Conservation (phyloP, 2,888 invertebrate species). For the Cantharis rufa region DNA sequence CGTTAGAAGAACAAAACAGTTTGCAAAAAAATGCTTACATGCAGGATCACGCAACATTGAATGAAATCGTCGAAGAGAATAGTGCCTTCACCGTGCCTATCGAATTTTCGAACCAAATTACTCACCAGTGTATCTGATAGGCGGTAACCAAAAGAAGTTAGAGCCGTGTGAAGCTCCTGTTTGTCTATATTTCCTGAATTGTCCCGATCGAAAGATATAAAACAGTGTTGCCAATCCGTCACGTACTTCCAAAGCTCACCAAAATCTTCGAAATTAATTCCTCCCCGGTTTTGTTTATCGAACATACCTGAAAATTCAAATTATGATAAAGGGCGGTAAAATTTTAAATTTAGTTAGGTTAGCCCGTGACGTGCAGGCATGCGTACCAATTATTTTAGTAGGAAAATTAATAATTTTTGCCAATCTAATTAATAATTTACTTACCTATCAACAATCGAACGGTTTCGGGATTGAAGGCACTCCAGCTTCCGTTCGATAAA, state of each 20-base stretch:
- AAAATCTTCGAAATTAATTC: slow-evolving; percentile 94
- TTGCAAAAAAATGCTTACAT: slow-evolving; percentile 69
- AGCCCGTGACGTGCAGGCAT: not conserved
- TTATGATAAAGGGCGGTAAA: not conserved
- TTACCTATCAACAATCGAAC: slow-evolving; percentile 94
- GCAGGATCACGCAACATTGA: slow-evolving; percentile 90
- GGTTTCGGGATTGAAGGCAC: slow-evolving; percentile 97
- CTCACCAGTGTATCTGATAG: slow-evolving; percentile 82
- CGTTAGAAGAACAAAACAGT: not conserved
- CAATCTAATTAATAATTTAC: slow-evolving; percentile 27
- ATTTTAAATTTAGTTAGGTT: not conserved
- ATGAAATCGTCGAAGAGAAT: slow-evolving; percentile 98
- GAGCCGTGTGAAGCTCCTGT: slow-evolving; percentile 85
- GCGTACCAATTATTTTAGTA: not conserved
- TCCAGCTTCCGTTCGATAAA: slow-evolving; percentile 96
- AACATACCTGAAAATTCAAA: slow-evolving; percentile 77
- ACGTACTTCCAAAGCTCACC: slow-evolving; percentile 97
- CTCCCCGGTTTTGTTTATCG: slow-evolving; percentile 86
- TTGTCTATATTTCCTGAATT: slow-evolving; percentile 91
- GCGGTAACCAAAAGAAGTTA: slow-evolving; percentile 87
- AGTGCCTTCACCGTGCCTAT: slow-evolving; percentile 83
- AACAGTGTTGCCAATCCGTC: slow-evolving; percentile 96
- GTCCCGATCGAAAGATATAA: slow-evolving; percentile 91
- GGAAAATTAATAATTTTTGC: not conserved
- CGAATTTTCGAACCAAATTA: slow-evolving; percentile 88